A percentile compares a stretch with the other conserved stretches of the same genome.
Conservation (phyloP, 2,113 vertebrate species). For the Melanotaenia duboulayi region DNA sequence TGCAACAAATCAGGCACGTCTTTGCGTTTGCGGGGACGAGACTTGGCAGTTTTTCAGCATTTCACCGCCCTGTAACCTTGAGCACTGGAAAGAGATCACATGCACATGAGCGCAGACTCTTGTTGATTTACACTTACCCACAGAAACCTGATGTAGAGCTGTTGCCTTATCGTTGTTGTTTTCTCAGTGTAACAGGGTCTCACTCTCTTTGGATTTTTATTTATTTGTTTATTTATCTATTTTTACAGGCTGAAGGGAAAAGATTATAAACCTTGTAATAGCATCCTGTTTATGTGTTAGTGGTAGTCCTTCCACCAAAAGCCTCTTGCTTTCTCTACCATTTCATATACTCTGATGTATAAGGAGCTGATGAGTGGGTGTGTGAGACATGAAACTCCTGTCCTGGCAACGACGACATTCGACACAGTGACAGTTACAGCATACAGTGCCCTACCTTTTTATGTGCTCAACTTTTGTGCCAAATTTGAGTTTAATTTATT, state of each 20-base stretch:
- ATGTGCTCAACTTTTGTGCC: neutral
- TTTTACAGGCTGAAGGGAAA: neutral
- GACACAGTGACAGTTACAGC: neutral
- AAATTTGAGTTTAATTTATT: constrained; percentile 27
- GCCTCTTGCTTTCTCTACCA: constrained; percentile 12
- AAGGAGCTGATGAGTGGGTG: constrained; percentile 8
- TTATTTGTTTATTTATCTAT: neutral
- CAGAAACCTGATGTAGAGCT: constrained; percentile 6
- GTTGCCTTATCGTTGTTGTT: neutral
- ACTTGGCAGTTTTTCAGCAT: constrained; percentile 57
- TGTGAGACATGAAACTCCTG: constrained; percentile 6
- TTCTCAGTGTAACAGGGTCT: constrained; percentile 11
- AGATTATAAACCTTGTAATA: neutral
- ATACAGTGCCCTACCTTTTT: neutral
- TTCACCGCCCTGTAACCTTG: constrained; percentile 61
- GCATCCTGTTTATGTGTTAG: neutral
- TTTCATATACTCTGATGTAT: constrained; percentile 15
- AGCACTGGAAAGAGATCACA: constrained; percentile 40
- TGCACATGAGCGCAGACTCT: neutral
- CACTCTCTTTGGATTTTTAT: neutral
- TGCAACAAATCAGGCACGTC: constrained; percentile 57
- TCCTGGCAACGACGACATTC: neutral
- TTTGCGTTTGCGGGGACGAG: constrained; percentile 47
- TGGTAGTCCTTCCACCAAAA: neutral
- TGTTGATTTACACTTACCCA: neutral